These are phyloP conservation scores for Ceratothoa steindachneri DNA, from an alignment of 2,888 invertebrate species.

Conservation along the genomic window DNA sequence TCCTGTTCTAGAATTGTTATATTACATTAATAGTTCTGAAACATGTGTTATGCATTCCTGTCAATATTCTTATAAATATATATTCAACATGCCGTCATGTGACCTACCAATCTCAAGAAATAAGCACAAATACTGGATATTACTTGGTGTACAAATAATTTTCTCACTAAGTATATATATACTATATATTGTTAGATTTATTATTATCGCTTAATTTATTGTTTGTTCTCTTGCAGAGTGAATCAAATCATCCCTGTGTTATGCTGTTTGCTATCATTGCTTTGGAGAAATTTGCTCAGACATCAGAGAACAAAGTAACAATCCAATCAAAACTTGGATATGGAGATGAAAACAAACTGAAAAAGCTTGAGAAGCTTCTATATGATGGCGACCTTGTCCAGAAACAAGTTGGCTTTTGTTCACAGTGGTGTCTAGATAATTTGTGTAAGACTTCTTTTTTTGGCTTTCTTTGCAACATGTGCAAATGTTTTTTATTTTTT, in stretches of 20 bases:
- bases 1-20: no score
- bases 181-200: no score
- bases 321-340: constrained; percentile 19
- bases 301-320: constrained; percentile 59
- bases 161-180: no score
- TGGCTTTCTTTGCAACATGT: background rate
- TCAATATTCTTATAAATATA: no score
- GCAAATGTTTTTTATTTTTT: background rate
- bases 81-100: no score
- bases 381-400: constrained; percentile 63
- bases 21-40: no score
- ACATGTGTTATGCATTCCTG: no score
- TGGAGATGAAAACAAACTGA: constrained; percentile 19
- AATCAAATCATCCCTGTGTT: constrained; percentile 66
- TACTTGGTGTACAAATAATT: no score
- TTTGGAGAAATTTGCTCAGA: constrained; percentile 87
- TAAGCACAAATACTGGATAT: no score
- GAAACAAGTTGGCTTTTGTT: constrained; percentile 86
- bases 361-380: constrained; percentile 65
- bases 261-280: constrained; percentile 82
- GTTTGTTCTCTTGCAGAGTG: constrained; percentile 55
- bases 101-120: no score
- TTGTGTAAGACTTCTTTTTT: constrained; percentile 61
- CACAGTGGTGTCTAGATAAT: constrained; percentile 88
- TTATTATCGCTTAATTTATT: no score